These are phyloP conservation scores for Podiceps cristatus DNA, from an alignment of 2,113 vertebrate species.

Conservation along the genomic window DNA sequence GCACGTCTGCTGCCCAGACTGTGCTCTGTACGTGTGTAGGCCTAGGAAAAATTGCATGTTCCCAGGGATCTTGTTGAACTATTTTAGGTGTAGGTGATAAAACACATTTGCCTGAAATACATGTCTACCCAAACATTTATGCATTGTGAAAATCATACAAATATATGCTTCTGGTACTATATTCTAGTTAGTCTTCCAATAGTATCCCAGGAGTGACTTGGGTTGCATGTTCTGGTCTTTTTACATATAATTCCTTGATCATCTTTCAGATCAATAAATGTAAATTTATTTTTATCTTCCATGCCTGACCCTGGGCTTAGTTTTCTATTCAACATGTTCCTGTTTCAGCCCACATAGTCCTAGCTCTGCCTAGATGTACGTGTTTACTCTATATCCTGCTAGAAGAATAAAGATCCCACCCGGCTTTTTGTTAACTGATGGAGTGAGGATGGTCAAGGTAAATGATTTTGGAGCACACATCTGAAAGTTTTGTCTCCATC, in stretches of 20 bases:
- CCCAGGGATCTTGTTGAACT: not conserved
- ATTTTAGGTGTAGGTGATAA: not conserved
- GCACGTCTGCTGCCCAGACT: not conserved
- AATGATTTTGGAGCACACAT: not conserved
- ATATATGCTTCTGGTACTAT: not conserved
- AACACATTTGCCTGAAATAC: not conserved
- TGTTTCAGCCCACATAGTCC: not conserved
- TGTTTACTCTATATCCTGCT: not conserved
- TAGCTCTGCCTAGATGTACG: not conserved
- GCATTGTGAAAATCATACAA: not conserved
- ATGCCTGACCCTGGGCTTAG: not conserved
- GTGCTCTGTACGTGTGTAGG: fast-evolving
- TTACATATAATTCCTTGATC: not conserved
- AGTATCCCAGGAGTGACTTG: not conserved
- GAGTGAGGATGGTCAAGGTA: not conserved
- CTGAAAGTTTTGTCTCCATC: not conserved
- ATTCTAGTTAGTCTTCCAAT: not conserved
- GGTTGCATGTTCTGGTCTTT: not conserved
- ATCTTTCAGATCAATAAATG: not conserved
- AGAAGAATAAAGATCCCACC: not conserved
- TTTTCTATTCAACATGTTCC: not conserved
- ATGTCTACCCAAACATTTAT: not conserved
- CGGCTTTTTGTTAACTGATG: not conserved
- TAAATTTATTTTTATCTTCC: not conserved
- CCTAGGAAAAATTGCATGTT: not conserved